Base-by-base conservation (phyloP, 1,140 invertebrate genomes). In the Olivierus martensii region DNA sequence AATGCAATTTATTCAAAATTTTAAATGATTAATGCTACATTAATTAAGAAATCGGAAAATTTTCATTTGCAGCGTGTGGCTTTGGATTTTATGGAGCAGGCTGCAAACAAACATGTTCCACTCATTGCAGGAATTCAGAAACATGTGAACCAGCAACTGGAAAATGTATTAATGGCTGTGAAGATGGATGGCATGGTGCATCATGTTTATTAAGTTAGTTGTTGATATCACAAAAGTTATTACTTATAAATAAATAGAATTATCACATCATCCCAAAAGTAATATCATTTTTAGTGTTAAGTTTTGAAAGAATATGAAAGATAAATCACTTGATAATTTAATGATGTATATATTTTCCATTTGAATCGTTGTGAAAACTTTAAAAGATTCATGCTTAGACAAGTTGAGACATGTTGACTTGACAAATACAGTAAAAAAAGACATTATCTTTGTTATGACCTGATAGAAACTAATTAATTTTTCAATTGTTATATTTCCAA, bases 51-150 rank as follows among this genome's bases (percentile, higher is more conserved):
- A 19, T 18, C 38, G 18, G 12, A 49, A n/a, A 22, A 39, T 46
- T 1, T 37, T 15, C 3, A n/a, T n/a, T 45, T 47, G 7, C 15
- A 42, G 41, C 21, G 36, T 46, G 28, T 19, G 3, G 5, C 15
- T 4, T 35, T 4, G 52, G 52, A n/a, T 18, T 15, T 2, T 57
- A 46, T 49, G 56, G 56, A 12, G 56, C 56, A 18, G 52, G 52
- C 4, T 57, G 56, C 22, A 46, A 2, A 34, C 46, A 54, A 37
- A 48, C 19, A 10, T 36, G 21, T 14, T 1, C 35, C 10, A 19
- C 22, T 21, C 36, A 53, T 35, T 49, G 46, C 37, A 17, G 5
- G 11, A 17, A 49, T 22, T 28, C 37, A 46, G 17, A 18, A 28
- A 22, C 19, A 28, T 53, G 46, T 21, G 35, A 46, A 49, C 19